Base-by-base conservation (phyloP, 1,140 invertebrate genomes). In the Neuroterus valhalla region DNA sequence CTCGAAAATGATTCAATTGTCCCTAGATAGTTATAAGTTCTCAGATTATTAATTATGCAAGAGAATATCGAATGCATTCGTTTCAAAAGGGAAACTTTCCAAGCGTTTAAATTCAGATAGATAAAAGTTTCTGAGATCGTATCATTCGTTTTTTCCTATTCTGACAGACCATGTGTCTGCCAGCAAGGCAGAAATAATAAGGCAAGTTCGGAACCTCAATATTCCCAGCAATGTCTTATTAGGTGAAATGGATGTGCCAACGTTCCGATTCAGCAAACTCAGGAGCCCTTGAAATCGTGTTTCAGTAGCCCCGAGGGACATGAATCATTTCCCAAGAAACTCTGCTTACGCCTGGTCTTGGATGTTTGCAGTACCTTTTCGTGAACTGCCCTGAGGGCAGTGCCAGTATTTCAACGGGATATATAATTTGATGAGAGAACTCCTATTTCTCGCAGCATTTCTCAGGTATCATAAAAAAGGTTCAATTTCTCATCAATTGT, bases 161-260 rank as follows among this genome's bases (percentile, higher is more conserved):
- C 31, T 62, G 55, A 62, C 31, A 62, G 31, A 62, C 23, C 55
- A 15, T 62, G 12, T 62, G 55, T 62, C 55, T 23, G 14, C 11
- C 55, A 62, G 26, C 55, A 14, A 31, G n/a, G 55, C 55, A 31
- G 55, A 62, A 62, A 62, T 62, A 62, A 62, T 62, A 62, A 62
- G 55, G 31, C 55, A 62, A 45, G 62, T 66, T 31, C 17, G 26
- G 31, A 55, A 74, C 71, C 75, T 78, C 77, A 78, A 81, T 78
- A 78, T 78, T 81, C 77, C 42, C 38, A 38, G 71, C 77, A 77
- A 77, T 73, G 79, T 81, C 79, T 78, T 81, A 81, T 81, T 81
- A 81, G 71, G 52, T 42, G 71, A 78, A 81, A 81, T 77, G 74
- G 78, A 81, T 81, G 79, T 75, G 79, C 71, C 73, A 66, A 55